Base-by-base conservation (phyloP, 2,113 vertebrate species). In the Suricata suricatta region DNA sequence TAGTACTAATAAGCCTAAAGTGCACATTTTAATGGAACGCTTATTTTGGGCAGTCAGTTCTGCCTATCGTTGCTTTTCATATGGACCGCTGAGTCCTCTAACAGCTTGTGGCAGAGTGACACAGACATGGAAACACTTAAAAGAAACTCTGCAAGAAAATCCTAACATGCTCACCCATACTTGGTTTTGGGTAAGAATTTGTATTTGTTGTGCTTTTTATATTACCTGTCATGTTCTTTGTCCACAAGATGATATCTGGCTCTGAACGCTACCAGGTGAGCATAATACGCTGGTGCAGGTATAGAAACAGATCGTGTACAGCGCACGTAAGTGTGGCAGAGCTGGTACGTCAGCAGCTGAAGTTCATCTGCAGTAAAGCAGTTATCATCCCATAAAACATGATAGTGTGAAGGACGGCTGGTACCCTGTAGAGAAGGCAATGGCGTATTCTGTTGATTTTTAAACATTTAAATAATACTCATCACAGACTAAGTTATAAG, bases 381-480 rank as follows among this genome's bases (percentile, higher is more conserved):
- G 98, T 99, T 99, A 98, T 99, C 99, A 97, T 99, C 99, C 99
- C 99, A 99, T 97, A 99, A 98, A 50, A 99, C 99, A n/a, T 99
- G 99, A 98, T 99, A 99, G 99, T 99, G 99, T 89, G 99, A 99
- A 98, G 99, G 99, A 35, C 99, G 99, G 97, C 99, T 99, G 98
- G 99, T 99, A 99, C 99, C 99, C 99, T 99, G 23, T 5, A 85
- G 64, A 77, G 85, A 97, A 98, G 80, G 93, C 64, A 98, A 97
- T 41, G 94, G 1, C 7, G n/a, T 44, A 66, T 80, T 85, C 97
- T 76, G 80, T 17, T 93, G 16, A 81, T 81, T 72, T 86, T 21
- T 93, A 87, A 93, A 71, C 33, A 95, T 92, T 47, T 54, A 72
- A 81, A 90, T 38, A 82, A 90, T 66, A 83, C 77, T 87, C 33